Base-by-base conservation (phyloP, 1,140 invertebrate species). In the Caenorhabditis brenneri region DNA sequence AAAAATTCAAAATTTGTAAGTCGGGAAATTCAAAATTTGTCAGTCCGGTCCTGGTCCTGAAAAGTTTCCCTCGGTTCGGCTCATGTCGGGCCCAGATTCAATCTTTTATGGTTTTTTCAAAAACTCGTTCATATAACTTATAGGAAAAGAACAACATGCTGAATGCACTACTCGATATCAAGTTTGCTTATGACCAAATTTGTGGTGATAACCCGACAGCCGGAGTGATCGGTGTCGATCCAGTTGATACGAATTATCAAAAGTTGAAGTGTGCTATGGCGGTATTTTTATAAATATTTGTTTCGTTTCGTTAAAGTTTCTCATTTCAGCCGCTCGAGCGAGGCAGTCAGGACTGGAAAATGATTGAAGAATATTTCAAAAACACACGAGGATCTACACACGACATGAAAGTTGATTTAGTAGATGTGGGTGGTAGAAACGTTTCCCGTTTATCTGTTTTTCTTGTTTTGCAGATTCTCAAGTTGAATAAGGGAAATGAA, bases 331-430 rank as follows among this genome's bases (percentile, higher is more conserved):
- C 51, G 3, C 24, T 98, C 12, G 93, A 94, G 22, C 93, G 93
- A 39, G 91, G 92, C 0, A 93, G 92, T 33, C 93, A 95, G 7
- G 95, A 97, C 88, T 98, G 93, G 90, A 91, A 93, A 27, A 91
- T 95, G 49, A 93, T 97, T 46, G 81, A 93, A 53, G 92, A 94
- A 80, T 97, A 97, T 89, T 92, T 96, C 0, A 92, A 93, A 60
- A 97, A 97, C 88, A 97, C 96, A 1, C 96, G 97, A 91, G 96
- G 94, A 0, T 88, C 92, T 42, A 97, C 96, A 7, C 96, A 97
- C 90, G 91, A 92, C 9, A 97, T 96, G 90, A 92, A 93, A 0
- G 91, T 97, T n/a, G 92, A 94, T 46, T 92, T 97, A 58, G n/a
- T 92, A 16, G 88, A 94, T 92, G 92, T 94, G n/a, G n/a, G n/a